These are phyloP conservation scores for Tethya wilhelma DNA, from an alignment of 37 sponge, comb jelly and placozoan genomes.

Conservation along the genomic window DNA sequence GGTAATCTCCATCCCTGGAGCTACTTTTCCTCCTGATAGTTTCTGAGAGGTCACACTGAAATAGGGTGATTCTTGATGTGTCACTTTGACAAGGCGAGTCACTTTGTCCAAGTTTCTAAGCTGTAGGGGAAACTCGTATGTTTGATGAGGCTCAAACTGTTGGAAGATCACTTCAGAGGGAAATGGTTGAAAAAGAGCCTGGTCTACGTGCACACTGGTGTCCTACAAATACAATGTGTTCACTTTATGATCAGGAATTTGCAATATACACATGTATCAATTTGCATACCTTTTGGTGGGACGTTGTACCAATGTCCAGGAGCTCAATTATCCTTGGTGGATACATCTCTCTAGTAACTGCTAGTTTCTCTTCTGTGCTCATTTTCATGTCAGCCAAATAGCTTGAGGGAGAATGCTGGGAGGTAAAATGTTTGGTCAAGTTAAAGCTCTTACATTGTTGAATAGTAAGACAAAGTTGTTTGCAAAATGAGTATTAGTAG, in stretches of 20 bases:
- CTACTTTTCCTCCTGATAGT: constrained; percentile 85
- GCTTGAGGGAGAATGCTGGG: constrained; percentile 79
- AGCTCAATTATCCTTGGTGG: constrained; percentile 88
- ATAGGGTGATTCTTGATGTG: constrained; percentile 92
- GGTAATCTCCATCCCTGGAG: constrained; percentile 96
- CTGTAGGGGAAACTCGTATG: constrained; percentile 78
- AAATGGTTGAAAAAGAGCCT: constrained; percentile 91
- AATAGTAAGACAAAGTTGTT: not conserved
- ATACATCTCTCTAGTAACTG: constrained; percentile 54
- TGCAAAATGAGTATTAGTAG: too few relatives aligned
- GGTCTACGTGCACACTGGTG: constrained; percentile 72
- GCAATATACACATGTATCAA: not conserved
- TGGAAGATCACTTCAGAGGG: constrained; percentile 95
- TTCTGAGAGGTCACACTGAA: constrained; percentile 75
- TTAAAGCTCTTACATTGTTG: not conserved
- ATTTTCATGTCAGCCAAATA: constrained; percentile 79
- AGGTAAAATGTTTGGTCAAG: not conserved
- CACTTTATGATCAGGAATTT: not conserved
- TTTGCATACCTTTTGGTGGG: constrained; percentile 75
- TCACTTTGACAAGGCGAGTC: constrained; percentile 85
- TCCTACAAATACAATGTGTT: constrained; percentile 51
- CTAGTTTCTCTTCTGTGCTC: constrained; percentile 82
- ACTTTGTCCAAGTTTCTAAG: constrained; percentile 91
- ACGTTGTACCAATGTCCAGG: constrained; percentile 81
- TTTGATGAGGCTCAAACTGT: constrained; percentile 78